Conservation (phyloP, 2,113 vertebrate species). For the Zeus faber region DNA sequence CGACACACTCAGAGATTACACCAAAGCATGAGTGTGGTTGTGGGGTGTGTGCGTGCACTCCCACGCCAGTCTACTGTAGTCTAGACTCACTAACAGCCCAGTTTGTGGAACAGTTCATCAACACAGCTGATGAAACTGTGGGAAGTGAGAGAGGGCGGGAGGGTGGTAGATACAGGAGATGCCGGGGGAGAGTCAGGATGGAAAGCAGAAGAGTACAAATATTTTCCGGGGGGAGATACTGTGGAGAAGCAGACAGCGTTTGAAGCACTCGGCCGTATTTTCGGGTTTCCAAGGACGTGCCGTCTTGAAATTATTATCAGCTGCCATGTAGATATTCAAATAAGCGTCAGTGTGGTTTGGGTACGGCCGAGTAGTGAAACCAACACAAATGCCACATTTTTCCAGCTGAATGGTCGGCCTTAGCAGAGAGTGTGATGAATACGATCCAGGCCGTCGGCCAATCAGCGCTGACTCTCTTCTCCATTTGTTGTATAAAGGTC, state of each 20-base stretch:
- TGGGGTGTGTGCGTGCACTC: constrained; percentile 33
- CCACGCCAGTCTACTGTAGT: constrained; percentile 36
- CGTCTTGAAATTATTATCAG: constrained; percentile 43
- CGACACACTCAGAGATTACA: constrained; percentile 42
- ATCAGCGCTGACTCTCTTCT: constrained; percentile 27
- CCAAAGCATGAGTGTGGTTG: constrained; percentile 35
- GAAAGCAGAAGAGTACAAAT: too few relatives aligned
- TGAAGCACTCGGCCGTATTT: constrained; percentile 19
- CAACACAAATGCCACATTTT: constrained; percentile 25
- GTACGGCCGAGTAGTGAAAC: constrained; percentile 32
- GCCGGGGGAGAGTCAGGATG: not conserved
- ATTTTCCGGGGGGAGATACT: constrained; percentile 1
- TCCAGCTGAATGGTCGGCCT: constrained; percentile 21
- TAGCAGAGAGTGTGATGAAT: constrained; percentile 35
- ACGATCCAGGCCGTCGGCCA: constrained; percentile 27
- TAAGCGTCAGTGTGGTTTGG: constrained; percentile 27
- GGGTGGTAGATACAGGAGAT: not conserved
- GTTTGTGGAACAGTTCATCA: constrained; percentile 51
- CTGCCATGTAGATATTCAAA: constrained; percentile 46
- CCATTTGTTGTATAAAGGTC: constrained; percentile 35
- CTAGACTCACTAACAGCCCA: constrained; percentile 56
- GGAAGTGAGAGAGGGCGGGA: not conserved
- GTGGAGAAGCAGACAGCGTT: not conserved
- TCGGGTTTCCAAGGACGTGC: constrained; percentile 14
- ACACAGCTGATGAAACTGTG: constrained; percentile 40